A percentile compares a stretch with the other conserved stretches of the same genome.
These are phyloP conservation scores for Crotalus tigris DNA, from an alignment of 2,113 vertebrate species.

Conservation along the genomic window DNA sequence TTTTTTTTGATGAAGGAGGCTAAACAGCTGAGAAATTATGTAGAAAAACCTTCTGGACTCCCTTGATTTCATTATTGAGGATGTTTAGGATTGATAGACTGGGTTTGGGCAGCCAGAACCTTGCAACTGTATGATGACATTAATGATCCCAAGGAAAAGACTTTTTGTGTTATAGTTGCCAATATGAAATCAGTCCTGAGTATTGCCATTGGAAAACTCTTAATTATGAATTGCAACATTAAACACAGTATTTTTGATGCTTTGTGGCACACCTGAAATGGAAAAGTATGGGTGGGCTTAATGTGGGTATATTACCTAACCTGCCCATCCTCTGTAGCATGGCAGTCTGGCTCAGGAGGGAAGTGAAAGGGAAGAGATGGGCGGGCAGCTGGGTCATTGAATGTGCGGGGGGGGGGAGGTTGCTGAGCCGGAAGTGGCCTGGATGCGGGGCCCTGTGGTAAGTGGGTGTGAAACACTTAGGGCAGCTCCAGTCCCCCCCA, in stretches of 20 bases:
- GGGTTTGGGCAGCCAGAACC: not conserved
- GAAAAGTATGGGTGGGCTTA: not conserved
- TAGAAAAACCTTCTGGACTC: not conserved
- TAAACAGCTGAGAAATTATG: not conserved
- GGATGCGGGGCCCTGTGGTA: too few relatives aligned
- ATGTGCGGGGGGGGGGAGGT: too few relatives aligned
- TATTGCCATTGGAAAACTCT: not conserved
- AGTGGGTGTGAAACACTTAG: too few relatives aligned
- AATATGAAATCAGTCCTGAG: not conserved
- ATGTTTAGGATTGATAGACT: not conserved
- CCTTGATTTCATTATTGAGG: not conserved
- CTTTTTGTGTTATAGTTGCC: not conserved
- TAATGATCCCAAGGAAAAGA: not conserved
- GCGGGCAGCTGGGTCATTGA: too few relatives aligned
- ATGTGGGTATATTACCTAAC: too few relatives aligned
- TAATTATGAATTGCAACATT: not conserved
- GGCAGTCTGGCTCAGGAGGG: too few relatives aligned
- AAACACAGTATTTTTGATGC: not conserved
- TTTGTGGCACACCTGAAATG: not conserved
- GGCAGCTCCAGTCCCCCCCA: too few relatives aligned
- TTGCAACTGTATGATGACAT: not conserved
- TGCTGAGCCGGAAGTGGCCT: too few relatives aligned
- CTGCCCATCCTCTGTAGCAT: too few relatives aligned
- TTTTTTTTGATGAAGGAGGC: not conserved
- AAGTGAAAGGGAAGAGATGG: too few relatives aligned